Base-by-base conservation (phyloP, 2,113 vertebrate genomes). In the Monopterus albus region DNA sequence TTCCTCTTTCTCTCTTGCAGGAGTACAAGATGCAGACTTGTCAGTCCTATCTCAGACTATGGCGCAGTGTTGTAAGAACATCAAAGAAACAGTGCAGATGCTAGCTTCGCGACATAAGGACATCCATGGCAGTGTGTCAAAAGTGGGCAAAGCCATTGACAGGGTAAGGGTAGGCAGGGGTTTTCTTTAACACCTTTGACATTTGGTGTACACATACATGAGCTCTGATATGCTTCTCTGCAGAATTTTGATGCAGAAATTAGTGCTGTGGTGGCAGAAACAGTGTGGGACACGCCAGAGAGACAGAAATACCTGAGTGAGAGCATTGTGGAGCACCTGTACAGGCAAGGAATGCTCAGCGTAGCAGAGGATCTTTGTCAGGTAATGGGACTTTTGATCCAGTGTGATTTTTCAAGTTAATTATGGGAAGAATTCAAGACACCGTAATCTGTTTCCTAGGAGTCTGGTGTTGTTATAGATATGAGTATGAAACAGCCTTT, bases 201-300 rank as follows among this genome's bases (percentile, higher is more conserved):
- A n/a, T 10, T 26, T 57, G 4, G 2, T 4, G 6, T 18, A 12
- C 9, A 11, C 26, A 14, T 47, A 23, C 17, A 35, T 81, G 6
- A 74, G 7, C 3, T 42, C 3, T 43, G 11, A 23, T 31, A 0
- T 76, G 0, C 23, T 45, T 10, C 26, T 20, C 72, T 69, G n/a
- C 78, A 96, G 95, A 96, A 96, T 80, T 97, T 96, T 46, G 95
- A 97, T 75, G 94, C 95, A 5, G 95, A 97, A 75, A 94, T 96
- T 59, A 96, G 96, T 33, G 94, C 95, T 2, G 94, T 96, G 21
- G 95, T 96, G 58, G 95, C 95, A 1, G 95, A 96, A 20, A 93
- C 94, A 0, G 94, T 96, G 50, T 97, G 95, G 95, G 95, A 96
- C 75, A 94, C 94, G 0, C 87, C 92, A 26, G 95, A 96, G 74